Evolutionary conservation across 2,113 vertebrate species (phyloP), one percentile per base, ranked within the genome.

Genomic region (Stercorarius parasiticus): DNA sequence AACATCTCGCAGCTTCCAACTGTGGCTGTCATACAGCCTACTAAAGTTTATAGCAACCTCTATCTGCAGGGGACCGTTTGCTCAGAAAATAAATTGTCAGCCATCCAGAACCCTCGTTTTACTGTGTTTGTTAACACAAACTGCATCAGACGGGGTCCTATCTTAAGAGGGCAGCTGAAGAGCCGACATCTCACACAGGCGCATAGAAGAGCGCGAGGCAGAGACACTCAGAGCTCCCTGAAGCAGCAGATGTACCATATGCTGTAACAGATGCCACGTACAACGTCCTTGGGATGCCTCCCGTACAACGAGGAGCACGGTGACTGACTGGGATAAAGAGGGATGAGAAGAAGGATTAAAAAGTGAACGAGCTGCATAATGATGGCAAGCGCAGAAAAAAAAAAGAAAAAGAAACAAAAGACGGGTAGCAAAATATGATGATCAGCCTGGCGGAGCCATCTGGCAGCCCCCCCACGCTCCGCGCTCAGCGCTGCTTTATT

Each of bases 231-330:
- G 73, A 61, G 89, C 70, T 76, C 53, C 88, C 78, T 3, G 0
- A 4, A 69, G 78, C 84, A 93, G 89, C 93, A 96, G 93, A 94
- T 80, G 89, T 2, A 80, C 96, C 97, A 97, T 96, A 96, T 96
- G 96, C 89, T 36, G 20, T 32, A 59, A 77, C 97, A 97, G 96
- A 96, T 97, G 97, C 91, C 90, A 64, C 67, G 3, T 1, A 21
- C 65, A 95, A 77, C 6, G 38, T 88, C 96, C 93, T 91, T 93
- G 91, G 79, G 84, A 93, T 82, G 91, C 84, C 78, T 91, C 62
- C 66, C n/a, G 0, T 74, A 3, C 5, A 90, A 88, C 42, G 18
- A 56, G 79, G 76, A 67, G 64, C 0, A 2, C 1, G 9, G 55
- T 6, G 38, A 66, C 70, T 49, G 94, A 50, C 32, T 15, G 71